These are phyloP conservation scores for Mactromeris polynyma DNA, from an alignment of 2,888 invertebrate species.

Conservation along the genomic window DNA sequence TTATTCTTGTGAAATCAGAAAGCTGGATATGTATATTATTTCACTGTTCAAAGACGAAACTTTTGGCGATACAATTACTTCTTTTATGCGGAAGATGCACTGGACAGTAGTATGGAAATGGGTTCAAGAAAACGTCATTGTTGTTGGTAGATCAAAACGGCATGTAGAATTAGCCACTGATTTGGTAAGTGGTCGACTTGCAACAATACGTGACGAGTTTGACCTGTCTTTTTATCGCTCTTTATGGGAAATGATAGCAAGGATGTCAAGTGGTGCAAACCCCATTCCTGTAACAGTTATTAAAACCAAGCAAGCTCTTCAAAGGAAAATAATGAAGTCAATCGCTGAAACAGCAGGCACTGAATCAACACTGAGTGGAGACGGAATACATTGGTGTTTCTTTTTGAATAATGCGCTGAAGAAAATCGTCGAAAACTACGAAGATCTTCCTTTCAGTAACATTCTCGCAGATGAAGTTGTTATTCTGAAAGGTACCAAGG, in stretches of 20 bases:
- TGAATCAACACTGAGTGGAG: background rate
- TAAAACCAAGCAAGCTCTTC: background rate
- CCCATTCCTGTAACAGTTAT: background rate
- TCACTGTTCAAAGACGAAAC: background rate
- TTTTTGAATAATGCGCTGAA: background rate
- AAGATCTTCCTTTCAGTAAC: background rate
- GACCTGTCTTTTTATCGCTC: background rate
- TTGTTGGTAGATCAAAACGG: background rate
- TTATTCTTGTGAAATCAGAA: background rate
- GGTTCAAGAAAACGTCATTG: background rate
- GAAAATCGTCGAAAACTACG: background rate
- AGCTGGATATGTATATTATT: background rate
- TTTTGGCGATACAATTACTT: background rate
- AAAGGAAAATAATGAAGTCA: background rate
- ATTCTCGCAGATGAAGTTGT: background rate
- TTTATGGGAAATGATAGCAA: background rate
- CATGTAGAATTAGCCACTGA: constrained; percentile 1
- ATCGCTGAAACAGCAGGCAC: background rate
- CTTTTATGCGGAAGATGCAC: background rate
- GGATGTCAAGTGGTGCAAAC: background rate
- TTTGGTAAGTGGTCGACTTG: background rate
- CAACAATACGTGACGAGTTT: background rate
- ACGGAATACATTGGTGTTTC: background rate
- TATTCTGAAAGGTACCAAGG: background rate
- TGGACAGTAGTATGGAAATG: constrained; percentile 10